Conservation (phyloP, 2,888 invertebrate genomes). For the Scaptomyza parva region DNA sequence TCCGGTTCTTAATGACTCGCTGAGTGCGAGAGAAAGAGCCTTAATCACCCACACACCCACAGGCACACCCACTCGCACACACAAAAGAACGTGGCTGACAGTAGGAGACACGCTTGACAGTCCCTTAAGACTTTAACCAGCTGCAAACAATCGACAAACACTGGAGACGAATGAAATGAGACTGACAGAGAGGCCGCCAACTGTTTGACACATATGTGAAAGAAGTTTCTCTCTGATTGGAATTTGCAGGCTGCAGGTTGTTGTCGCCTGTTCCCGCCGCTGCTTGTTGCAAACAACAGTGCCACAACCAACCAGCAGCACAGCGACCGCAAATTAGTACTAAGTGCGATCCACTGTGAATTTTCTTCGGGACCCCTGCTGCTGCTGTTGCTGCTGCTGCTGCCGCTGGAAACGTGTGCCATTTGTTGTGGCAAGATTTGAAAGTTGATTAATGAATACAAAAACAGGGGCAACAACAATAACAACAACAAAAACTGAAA, state of each 20-base stretch:
- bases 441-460: conserved; percentile 81
- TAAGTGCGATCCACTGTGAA: conserved; percentile 62
- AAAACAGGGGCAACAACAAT: conserved; percentile 25
- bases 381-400: no score
- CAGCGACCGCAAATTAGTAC: conserved; percentile 72
- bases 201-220: conserved; percentile 45
- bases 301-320: conserved; percentile 32
- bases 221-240: conserved; percentile 28
- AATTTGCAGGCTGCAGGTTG: conserved; percentile 44
- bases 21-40: conserved; percentile 50
- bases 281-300: conserved; percentile 38
- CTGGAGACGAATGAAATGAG: conserved; percentile 69
- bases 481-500: neutral
- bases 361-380: conserved; percentile 16
- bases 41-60: conserved; percentile 31
- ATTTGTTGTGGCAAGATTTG: conserved; percentile 78
- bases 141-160: conserved; percentile 59
- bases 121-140: conserved; percentile 51
- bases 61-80: conserved; percentile 5
- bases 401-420: conserved; percentile 35
- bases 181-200: conserved; percentile 61
- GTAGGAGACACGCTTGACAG: neutral
- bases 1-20: conserved; percentile 78
- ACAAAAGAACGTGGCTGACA: conserved; percentile 22
- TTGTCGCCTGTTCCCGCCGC: conserved; percentile 38